Percentiles rank a stretch among this genome's conserved stretches.
These are phyloP conservation scores for Microcebus jonahi DNA, from an alignment of 2,113 vertebrate genomes.

Conservation along the genomic window DNA sequence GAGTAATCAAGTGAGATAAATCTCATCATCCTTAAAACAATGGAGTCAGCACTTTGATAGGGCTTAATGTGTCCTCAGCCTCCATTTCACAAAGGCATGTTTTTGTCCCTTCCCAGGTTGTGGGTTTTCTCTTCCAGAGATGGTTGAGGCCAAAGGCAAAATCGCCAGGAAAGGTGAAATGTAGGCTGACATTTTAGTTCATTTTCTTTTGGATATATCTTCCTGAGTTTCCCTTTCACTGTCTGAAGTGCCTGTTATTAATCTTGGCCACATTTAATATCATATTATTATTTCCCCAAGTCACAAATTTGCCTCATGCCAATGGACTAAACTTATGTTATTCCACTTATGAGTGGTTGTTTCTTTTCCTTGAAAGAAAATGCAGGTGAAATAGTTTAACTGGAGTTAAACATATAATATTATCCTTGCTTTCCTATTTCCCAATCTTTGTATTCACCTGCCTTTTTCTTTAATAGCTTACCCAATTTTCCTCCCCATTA, in stretches of 20 bases:
- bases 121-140: neutral
- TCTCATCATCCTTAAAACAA: neutral
- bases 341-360: neutral
- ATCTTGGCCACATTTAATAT: neutral
- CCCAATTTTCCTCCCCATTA: neutral
- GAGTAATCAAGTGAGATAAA: neutral
- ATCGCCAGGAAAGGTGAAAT: slow-evolving; percentile 30
- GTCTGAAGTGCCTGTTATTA: neutral
- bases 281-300: neutral
- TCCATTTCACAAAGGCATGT: neutral
- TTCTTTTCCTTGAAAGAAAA: slow-evolving; percentile 56
- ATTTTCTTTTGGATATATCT: neutral
- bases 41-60: neutral
- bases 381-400: slow-evolving; percentile 1
- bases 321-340: neutral
- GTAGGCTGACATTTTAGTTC: neutral
- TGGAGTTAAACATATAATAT: neutral
- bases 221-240: neutral
- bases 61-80: accelerated
- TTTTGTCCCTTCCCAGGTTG: neutral
- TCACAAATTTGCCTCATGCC: neutral
- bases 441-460: neutral
- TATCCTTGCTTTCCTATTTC: neutral
- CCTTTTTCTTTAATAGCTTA: slow-evolving; percentile 3
- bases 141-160: neutral